Conservation (phyloP, 2,797 vertebrate species). For the Gymnoscopelus microlampas region DNA sequence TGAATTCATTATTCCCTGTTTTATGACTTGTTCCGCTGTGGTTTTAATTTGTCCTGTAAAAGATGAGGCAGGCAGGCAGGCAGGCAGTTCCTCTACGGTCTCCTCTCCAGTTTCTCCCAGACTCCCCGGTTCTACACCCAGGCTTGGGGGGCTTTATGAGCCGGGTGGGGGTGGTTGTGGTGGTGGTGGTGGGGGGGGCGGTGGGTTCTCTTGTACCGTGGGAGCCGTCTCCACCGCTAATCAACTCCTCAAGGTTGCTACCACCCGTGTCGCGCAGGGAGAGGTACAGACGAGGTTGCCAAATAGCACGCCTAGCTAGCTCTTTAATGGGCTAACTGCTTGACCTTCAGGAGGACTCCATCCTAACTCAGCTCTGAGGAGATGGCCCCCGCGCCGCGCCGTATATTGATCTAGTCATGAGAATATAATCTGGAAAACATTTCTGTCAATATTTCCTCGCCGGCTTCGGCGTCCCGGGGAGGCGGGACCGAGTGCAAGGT, state of each 20-base stretch:
- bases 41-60: slow-evolving; percentile 85
- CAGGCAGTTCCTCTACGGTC: slow-evolving; percentile 71
- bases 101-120: slow-evolving; percentile 71
- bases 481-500: slow-evolving; percentile 71
- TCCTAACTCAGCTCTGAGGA: slow-evolving; percentile 69
- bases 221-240: slow-evolving; percentile 77
- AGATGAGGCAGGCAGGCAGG: slow-evolving; percentile 69
- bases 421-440: slow-evolving; percentile 80
- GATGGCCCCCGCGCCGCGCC: slow-evolving; percentile 46
- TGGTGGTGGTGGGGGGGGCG: slow-evolving; percentile 29
- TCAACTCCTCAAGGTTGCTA: slow-evolving; percentile 82
- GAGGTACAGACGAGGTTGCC: slow-evolving; percentile 63
- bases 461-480: slow-evolving; percentile 64
- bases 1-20: slow-evolving; percentile 87
- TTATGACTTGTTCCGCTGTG: slow-evolving; percentile 83
- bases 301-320: slow-evolving; percentile 64
- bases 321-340: slow-evolving; percentile 72
- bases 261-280: slow-evolving; percentile 55
- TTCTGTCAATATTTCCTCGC: slow-evolving; percentile 75
- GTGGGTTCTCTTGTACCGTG: slow-evolving; percentile 66
- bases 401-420: slow-evolving; percentile 79
- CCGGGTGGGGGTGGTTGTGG: slow-evolving; percentile 45
- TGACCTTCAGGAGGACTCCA: slow-evolving; percentile 76
- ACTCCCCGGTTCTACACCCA: slow-evolving; percentile 65
- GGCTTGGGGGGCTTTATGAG: slow-evolving; percentile 76